Evolutionary conservation across 2,113 vertebrate genomes (phyloP).

Genomic region (Triplophysa siluroides): DNA sequence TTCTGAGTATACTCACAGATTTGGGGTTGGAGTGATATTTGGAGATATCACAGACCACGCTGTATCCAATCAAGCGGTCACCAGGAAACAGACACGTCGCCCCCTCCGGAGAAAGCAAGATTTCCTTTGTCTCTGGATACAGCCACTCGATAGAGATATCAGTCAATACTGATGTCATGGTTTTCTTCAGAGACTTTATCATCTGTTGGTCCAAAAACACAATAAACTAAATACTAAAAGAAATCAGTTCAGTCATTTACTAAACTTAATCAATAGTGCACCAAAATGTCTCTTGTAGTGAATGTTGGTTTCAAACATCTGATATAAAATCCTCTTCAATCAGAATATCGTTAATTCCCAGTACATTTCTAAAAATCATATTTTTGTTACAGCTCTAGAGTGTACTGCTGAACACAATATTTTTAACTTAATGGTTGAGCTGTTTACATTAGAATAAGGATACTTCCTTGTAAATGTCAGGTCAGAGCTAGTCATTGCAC

Average conservation of each 20-base stretch:
- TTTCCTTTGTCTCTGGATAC: slow-evolving; percentile 89
- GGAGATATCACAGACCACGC: slow-evolving; percentile 84
- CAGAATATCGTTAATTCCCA: too few relatives aligned
- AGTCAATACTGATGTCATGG: slow-evolving; percentile 86
- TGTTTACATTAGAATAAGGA: too few relatives aligned
- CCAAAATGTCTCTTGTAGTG: too few relatives aligned
- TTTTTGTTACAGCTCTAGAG: too few relatives aligned
- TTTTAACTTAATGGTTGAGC: too few relatives aligned
- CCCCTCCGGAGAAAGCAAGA: slow-evolving; percentile 85
- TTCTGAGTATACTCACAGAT: slow-evolving; percentile 76
- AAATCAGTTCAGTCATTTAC: background rate
- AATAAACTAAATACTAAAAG: background rate
- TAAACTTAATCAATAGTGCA: background rate
- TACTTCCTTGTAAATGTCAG: too few relatives aligned
- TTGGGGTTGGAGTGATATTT: slow-evolving; percentile 80
- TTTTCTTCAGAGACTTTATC: slow-evolving; percentile 90
- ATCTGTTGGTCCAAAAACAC: slow-evolving; percentile 72
- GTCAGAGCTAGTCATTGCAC: too few relatives aligned
- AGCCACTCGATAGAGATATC: slow-evolving; percentile 93
- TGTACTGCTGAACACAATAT: too few relatives aligned
- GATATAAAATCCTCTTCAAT: too few relatives aligned
- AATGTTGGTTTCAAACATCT: too few relatives aligned
- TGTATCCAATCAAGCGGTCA: slow-evolving; percentile 85
- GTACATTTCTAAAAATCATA: too few relatives aligned
- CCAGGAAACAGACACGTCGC: slow-evolving; percentile 89